phyloP scores from a whole-genome alignment of 2,113 vertebrate genomes.

The Caloenas nicobarica region DNA sequence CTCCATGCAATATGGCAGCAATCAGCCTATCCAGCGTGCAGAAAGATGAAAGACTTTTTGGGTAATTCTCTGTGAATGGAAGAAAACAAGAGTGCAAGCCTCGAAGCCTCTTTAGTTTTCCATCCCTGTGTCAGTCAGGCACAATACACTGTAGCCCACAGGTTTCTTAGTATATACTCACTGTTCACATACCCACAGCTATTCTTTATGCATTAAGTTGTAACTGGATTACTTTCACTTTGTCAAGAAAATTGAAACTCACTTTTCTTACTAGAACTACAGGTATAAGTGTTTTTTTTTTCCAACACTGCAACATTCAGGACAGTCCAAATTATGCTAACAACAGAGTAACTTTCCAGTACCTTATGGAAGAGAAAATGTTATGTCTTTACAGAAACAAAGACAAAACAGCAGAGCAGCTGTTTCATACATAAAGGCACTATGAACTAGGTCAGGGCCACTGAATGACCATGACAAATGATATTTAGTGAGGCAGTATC shows the following conservation, averaged over 20 bases:
- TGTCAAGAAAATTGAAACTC: background rate
- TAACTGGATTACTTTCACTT: background rate
- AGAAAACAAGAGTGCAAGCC: background rate
- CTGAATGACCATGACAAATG: background rate
- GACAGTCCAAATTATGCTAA: background rate
- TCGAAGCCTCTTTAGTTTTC: background rate
- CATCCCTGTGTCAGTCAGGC: fast-evolving
- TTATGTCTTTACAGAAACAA: conserved; percentile 23
- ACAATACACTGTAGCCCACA: background rate
- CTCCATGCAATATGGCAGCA: background rate
- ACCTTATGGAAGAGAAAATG: background rate
- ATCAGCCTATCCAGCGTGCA: background rate
- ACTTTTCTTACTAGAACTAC: background rate
- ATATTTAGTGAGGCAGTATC: background rate
- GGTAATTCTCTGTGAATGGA: background rate
- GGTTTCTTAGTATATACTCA: background rate
- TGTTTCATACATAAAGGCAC: background rate
- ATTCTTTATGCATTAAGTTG: background rate
- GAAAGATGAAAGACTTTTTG: background rate
- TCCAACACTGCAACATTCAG: background rate
- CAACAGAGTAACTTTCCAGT: background rate
- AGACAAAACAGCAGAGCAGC: conserved; percentile 43
- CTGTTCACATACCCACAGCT: background rate
- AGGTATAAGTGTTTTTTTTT: background rate
- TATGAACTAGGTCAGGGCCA: background rate